phyloP scores from a whole-genome alignment of 2,888 invertebrate genomes.

The Lasius fuliginosus region DNA sequence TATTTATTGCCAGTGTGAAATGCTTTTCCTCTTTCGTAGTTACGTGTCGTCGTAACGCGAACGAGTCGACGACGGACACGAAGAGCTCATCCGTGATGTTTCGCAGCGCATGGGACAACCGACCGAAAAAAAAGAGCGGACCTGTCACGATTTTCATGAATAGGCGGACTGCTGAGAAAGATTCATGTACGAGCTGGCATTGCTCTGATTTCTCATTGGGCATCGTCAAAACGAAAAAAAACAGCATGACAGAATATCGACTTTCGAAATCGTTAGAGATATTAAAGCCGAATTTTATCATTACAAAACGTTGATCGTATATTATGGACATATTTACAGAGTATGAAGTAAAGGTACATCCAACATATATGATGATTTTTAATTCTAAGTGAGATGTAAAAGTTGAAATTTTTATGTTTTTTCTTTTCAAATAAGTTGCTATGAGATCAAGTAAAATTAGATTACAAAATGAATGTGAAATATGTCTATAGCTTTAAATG shows the following conservation, averaged over 20 bases:
- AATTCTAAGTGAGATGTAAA: background rate
- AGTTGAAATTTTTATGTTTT: conserved; percentile 4
- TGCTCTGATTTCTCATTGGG: conserved; percentile 62
- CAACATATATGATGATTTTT: background rate
- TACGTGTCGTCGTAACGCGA: conserved; percentile 61
- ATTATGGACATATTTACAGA: background rate
- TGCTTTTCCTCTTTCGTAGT: conserved; percentile 68
- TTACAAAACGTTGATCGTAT: background rate
- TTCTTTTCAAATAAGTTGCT: background rate
- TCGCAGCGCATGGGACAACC: conserved; percentile 58
- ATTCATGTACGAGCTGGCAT: conserved; percentile 64
- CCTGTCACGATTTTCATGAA: conserved; percentile 73
- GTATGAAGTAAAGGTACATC: background rate
- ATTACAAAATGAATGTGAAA: background rate
- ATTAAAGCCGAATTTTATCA: conserved; percentile 31
- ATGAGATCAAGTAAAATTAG: background rate
- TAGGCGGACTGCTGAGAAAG: conserved; percentile 68
- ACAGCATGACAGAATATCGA: conserved; percentile 13
- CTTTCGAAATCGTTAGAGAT: conserved; percentile 30
- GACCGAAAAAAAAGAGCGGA: conserved; percentile 56
- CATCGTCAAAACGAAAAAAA: conserved; percentile 28
- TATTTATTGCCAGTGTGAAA: conserved; percentile 74
- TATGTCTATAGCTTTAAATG: background rate
- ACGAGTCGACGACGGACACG: conserved; percentile 68
- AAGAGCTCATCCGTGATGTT: conserved; percentile 73